phyloP scores from a whole-genome alignment of 1,140 invertebrate species.

The Leptopilina boulardi region DNA sequence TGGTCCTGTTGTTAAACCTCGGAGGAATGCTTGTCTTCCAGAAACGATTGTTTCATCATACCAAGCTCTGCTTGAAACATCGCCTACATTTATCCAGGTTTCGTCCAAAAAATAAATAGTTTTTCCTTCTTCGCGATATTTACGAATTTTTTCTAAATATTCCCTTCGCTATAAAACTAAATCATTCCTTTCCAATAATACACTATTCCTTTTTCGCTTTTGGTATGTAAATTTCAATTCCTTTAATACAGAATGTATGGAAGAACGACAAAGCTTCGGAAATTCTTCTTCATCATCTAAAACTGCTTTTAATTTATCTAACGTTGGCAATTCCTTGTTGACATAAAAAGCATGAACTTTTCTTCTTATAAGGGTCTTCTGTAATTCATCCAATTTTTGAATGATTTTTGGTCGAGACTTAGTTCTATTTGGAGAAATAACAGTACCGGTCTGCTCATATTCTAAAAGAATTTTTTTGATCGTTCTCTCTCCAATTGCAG shows the following conservation, averaged over 20 bases:
- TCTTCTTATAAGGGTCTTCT: not conserved
- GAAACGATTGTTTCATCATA: slow-evolving; percentile 2
- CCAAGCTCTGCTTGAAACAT: slow-evolving; percentile 30
- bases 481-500: not conserved
- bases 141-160: slow-evolving; percentile 12
- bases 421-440: not conserved
- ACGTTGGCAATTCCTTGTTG: too few relatives aligned
- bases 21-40: slow-evolving; percentile 34
- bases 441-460: not conserved
- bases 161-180: slow-evolving; percentile 27
- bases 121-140: slow-evolving; percentile 23
- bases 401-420: not conserved
- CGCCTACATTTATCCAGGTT: slow-evolving; percentile 32
- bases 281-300: too few relatives aligned
- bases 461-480: not conserved
- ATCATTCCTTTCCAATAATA: not conserved
- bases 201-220: not conserved
- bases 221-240: not conserved
- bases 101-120: slow-evolving; percentile 33
- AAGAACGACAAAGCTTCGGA: not conserved
- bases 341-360: too few relatives aligned
- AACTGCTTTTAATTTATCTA: too few relatives aligned
- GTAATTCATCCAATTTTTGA: not conserved
- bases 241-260: not conserved
- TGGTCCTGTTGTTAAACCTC: not conserved